Percentiles rank a stretch among this genome's conserved stretches.
phyloP scores from a whole-genome alignment of 2,113 vertebrate species.

The Patagioenas fasciata region DNA sequence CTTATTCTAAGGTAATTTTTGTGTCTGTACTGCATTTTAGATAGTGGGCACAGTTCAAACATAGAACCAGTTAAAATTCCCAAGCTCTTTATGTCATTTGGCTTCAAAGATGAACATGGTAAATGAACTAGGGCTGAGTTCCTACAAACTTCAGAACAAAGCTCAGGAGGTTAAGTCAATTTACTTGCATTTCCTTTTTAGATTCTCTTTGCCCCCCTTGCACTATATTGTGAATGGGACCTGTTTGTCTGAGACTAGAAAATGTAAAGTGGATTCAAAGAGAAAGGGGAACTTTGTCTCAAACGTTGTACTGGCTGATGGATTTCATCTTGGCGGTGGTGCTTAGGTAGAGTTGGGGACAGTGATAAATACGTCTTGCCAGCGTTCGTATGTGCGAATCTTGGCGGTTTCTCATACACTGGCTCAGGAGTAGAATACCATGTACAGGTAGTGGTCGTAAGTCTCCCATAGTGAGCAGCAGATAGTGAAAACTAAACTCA shows the following conservation, averaged over 20 bases:
- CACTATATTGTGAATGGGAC: background rate
- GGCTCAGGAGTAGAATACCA: background rate
- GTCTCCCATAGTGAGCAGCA: background rate
- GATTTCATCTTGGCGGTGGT: background rate
- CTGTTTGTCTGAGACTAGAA: background rate
- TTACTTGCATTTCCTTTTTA: background rate
- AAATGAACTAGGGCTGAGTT: background rate
- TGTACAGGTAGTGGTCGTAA: background rate
- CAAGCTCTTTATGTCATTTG: background rate
- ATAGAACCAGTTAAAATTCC: background rate
- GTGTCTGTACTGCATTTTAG: constrained; percentile 2
- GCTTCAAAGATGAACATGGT: background rate
- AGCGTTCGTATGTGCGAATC: background rate
- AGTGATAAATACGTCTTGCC: background rate
- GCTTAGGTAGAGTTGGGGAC: background rate
- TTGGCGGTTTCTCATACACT: background rate
- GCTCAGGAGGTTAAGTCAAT: background rate
- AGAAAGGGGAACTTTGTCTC: background rate
- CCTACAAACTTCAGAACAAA: background rate
- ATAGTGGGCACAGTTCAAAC: background rate
- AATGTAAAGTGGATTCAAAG: background rate
- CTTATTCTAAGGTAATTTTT: background rate
- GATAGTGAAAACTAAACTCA: background rate
- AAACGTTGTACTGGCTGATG: background rate
- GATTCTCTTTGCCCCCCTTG: background rate